Conservation (phyloP, 1,140 invertebrate genomes). For the Scaptodrosophila lebanonensis region DNA sequence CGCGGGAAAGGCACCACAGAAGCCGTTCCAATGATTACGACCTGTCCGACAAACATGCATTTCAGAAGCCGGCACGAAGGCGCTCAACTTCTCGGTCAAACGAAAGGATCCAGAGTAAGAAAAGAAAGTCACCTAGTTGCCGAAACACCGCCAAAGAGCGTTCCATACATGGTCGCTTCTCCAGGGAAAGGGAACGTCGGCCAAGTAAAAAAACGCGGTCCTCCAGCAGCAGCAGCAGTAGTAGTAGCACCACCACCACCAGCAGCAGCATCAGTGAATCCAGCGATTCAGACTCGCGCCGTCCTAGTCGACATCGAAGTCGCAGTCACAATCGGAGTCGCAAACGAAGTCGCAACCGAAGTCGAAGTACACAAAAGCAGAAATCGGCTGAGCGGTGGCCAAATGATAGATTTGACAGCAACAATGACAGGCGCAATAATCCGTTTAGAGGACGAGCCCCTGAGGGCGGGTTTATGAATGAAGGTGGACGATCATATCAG, state of each 20-base stretch:
- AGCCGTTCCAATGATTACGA: constrained; percentile 15
- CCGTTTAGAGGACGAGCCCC: constrained; percentile 50
- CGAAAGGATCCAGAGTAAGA: constrained; percentile 18
- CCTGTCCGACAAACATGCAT: constrained; percentile 14
- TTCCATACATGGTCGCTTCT: not conserved
- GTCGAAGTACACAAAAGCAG: constrained; percentile 3
- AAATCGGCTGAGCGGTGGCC: constrained; percentile 74
- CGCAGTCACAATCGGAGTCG: constrained; percentile 8
- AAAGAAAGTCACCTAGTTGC: constrained; percentile 8
- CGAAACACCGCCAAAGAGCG: not conserved
- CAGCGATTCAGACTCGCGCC: constrained; percentile 14
- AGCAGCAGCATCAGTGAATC: constrained; percentile 15
- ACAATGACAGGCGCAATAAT: constrained; percentile 48
- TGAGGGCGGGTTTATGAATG: constrained; percentile 53
- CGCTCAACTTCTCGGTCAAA: constrained; percentile 20
- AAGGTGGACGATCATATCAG: constrained; percentile 33
- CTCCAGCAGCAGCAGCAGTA: constrained; percentile 17
- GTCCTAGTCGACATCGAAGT: not conserved
- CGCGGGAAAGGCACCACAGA: constrained; percentile 8
- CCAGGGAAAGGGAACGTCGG: constrained; percentile 10
- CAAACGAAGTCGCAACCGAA: too few relatives aligned
- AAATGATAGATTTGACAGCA: constrained; percentile 71
- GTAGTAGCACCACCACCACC: constrained; percentile 18
- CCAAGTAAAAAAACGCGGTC: constrained; percentile 12
- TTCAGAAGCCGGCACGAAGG: not conserved